Evolutionary conservation across 2,797 vertebrate species (phyloP).

Genomic region (Valencia hispanica): DNA sequence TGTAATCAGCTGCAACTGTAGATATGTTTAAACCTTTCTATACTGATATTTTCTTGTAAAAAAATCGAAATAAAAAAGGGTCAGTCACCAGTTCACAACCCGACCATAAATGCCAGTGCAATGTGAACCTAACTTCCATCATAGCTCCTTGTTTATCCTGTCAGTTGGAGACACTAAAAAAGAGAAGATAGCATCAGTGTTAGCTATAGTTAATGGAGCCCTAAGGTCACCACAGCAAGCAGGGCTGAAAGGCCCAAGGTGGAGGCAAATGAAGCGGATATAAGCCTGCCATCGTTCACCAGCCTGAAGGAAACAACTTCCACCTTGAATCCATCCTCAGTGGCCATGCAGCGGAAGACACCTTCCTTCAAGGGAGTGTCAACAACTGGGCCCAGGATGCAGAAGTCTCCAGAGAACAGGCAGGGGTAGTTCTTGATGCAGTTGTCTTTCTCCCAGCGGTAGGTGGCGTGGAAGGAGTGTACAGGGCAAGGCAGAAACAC

Average conservation of each 20-base stretch:
- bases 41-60: slow-evolving; percentile 33
- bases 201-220: slow-evolving; percentile 82
- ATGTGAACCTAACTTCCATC: slow-evolving; percentile 77
- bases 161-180: slow-evolving; percentile 65
- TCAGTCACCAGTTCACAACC: slow-evolving; percentile 30
- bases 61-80: slow-evolving; percentile 39
- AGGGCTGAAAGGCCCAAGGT: slow-evolving; percentile 76
- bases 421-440: slow-evolving; percentile 81
- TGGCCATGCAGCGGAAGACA: slow-evolving; percentile 85
- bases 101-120: slow-evolving; percentile 66
- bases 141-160: slow-evolving; percentile 52
- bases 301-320: slow-evolving; percentile 85
- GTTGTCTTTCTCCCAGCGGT: slow-evolving; percentile 86
- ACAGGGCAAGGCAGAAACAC: slow-evolving; percentile 85
- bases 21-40: slow-evolving; percentile 20
- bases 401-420: slow-evolving; percentile 82
- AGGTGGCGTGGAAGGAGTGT: slow-evolving; percentile 84
- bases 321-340: slow-evolving; percentile 83
- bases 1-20: slow-evolving; percentile 36
- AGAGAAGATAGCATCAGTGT: slow-evolving; percentile 66
- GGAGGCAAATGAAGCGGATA: slow-evolving; percentile 71
- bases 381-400: slow-evolving; percentile 78
- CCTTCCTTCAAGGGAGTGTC: slow-evolving; percentile 81
- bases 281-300: slow-evolving; percentile 70
- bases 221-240: slow-evolving; percentile 72